Evolutionary conservation across 2,888 invertebrate genomes (phyloP).

Genomic region (Heliconius ethilla): DNA sequence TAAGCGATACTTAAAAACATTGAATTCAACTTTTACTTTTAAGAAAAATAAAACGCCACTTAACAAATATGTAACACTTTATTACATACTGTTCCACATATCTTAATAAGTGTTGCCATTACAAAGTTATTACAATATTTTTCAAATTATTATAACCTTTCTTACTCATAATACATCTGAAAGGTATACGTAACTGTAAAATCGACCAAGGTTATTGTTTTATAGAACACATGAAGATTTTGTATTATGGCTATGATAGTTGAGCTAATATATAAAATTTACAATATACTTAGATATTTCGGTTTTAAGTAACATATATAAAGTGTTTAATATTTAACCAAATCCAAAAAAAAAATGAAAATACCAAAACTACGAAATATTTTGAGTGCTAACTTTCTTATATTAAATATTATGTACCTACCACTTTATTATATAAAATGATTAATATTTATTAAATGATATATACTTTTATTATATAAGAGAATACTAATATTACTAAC

Average conservation of each 20-base stretch:
- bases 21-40: neutral
- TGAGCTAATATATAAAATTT: conserved; percentile 13
- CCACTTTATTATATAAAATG: conserved; percentile 32
- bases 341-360: neutral
- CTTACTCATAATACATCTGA: conserved; percentile 28
- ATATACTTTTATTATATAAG: too few species aligned
- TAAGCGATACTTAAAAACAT: too few species aligned
- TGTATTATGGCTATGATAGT: neutral
- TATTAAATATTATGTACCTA: conserved; percentile 7
- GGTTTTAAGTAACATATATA: neutral
- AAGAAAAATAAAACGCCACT: conserved; percentile 46
- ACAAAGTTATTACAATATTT: conserved; percentile 55
- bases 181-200: neutral
- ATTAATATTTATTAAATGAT: conserved; percentile 26
- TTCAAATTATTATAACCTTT: conserved; percentile 57
- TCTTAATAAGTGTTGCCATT: conserved; percentile 60
- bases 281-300: neutral
- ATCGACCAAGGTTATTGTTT: neutral
- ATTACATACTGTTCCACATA: conserved; percentile 70
- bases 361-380: neutral
- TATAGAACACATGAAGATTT: conserved; percentile 8
- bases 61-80: conserved; percentile 74
- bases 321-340: neutral
- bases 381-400: conserved; percentile 35
- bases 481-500: too few species aligned